Evolutionary conservation across 2,888 invertebrate genomes (phyloP).

Genomic region (Eledone cirrhosa): DNA sequence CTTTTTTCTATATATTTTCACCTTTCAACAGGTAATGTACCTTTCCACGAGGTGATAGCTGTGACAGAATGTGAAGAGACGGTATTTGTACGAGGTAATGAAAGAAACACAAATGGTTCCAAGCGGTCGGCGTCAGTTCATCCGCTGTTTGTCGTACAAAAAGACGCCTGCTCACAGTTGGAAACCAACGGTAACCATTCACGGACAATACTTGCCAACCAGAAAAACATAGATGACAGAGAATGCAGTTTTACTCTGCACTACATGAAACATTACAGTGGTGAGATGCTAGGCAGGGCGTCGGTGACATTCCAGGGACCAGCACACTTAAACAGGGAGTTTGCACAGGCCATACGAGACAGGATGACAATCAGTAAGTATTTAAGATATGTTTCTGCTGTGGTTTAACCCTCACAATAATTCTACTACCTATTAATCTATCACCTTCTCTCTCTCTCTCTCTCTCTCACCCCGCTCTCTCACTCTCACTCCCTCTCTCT

Average conservation of each 20-base stretch:
- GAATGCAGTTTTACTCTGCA: neutral
- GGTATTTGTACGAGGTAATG: neutral
- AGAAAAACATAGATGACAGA: neutral
- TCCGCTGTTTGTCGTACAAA: constrained; percentile 9
- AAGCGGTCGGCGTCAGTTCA: constrained; percentile 8
- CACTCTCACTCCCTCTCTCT: too few relatives aligned
- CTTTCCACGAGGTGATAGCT: constrained; percentile 9
- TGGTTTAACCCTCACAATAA: neutral
- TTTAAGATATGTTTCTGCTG: neutral
- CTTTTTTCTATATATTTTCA: too few relatives aligned
- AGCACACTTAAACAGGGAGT: neutral
- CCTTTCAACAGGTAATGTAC: neutral
- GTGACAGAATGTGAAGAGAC: neutral
- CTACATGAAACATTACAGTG: constrained; percentile 21
- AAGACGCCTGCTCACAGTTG: neutral
- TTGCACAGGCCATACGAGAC: neutral
- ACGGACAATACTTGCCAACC: neutral
- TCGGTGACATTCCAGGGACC: constrained; percentile 16
- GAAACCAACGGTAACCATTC: neutral
- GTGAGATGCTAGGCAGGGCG: neutral
- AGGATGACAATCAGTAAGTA: constrained; percentile 19
- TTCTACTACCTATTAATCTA: too few relatives aligned
- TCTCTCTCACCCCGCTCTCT: too few relatives aligned
- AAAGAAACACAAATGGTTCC: neutral
- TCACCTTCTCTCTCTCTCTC: too few relatives aligned